Conservation (phyloP, 2,797 vertebrate species). For the Myotis myotis region DNA sequence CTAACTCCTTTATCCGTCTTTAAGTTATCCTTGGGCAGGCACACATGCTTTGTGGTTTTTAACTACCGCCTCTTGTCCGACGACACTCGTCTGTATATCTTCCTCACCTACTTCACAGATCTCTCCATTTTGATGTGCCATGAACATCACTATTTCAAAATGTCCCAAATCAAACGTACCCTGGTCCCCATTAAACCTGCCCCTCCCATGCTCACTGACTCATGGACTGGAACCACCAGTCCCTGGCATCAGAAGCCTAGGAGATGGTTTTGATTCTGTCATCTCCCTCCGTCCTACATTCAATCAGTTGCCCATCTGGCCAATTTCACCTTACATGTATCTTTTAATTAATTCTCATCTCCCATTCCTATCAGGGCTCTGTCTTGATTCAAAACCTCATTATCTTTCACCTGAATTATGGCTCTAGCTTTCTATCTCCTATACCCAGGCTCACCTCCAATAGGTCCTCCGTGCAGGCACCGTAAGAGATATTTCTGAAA, state of each 20-base stretch:
- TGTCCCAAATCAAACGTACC: not conserved
- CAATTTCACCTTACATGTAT: not conserved
- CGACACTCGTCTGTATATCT: not conserved
- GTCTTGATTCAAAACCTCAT: slow-evolving; percentile 44
- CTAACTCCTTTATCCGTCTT: not conserved
- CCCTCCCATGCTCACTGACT: not conserved
- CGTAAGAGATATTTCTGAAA: slow-evolving; percentile 40
- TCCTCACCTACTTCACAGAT: not conserved
- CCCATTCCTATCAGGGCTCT: slow-evolving; percentile 6
- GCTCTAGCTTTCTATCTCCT: not conserved
- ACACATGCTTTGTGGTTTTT: not conserved
- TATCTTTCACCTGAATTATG: slow-evolving; percentile 48
- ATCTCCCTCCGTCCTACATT: not conserved
- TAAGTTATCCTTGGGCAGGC: not conserved
- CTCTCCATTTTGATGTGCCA: not conserved
- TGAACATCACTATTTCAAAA: not conserved
- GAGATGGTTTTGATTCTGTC: not conserved
- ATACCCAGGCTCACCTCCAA: not conserved
- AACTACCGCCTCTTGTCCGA: not conserved
- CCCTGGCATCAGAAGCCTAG: not conserved
- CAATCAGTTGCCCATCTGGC: not conserved
- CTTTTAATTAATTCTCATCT: slow-evolving; percentile 48
- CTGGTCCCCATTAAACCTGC: not conserved
- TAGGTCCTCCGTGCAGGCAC: not conserved
- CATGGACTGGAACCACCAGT: not conserved